A percentile compares a stretch with the other conserved stretches of the same genome.
Evolutionary conservation across 2,113 vertebrate species (phyloP).

Genomic region (Ivindomyrus marchei): DNA sequence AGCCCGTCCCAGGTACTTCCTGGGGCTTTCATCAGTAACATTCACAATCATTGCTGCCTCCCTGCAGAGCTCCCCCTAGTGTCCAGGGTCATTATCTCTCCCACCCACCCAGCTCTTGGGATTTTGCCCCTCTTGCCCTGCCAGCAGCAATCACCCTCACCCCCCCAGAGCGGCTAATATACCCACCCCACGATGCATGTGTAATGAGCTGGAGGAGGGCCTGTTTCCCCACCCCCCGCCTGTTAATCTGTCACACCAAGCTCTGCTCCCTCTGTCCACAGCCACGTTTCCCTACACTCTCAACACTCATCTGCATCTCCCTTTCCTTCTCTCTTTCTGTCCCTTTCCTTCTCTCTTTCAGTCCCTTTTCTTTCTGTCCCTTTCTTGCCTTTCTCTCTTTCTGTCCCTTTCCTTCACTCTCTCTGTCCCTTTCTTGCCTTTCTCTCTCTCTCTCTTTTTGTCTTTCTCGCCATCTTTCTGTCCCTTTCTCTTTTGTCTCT

Average conservation of each 20-base stretch:
- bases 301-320: neutral
- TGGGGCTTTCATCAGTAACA: neutral
- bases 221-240: neutral
- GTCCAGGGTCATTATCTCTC: neutral
- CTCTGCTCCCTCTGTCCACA: neutral
- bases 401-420: neutral
- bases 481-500: neutral
- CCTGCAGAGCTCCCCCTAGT: neutral
- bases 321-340: neutral
- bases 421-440: neutral
- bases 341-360: neutral
- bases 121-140: neutral
- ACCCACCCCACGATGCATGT: constrained; percentile 31
- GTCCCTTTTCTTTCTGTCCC: no score
- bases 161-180: constrained; percentile 18
- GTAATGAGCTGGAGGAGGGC: constrained; percentile 30
- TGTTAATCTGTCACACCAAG: constrained; percentile 12
- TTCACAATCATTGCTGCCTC: neutral
- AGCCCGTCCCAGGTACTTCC: neutral
- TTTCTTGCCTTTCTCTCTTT: neutral
- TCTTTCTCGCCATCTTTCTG: neutral
- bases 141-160: neutral
- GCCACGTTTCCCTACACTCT: neutral
- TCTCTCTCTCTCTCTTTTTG: no score
- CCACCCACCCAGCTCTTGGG: neutral